Conservation (phyloP, 2,113 vertebrate genomes). For the Meleagris gallopavo region DNA sequence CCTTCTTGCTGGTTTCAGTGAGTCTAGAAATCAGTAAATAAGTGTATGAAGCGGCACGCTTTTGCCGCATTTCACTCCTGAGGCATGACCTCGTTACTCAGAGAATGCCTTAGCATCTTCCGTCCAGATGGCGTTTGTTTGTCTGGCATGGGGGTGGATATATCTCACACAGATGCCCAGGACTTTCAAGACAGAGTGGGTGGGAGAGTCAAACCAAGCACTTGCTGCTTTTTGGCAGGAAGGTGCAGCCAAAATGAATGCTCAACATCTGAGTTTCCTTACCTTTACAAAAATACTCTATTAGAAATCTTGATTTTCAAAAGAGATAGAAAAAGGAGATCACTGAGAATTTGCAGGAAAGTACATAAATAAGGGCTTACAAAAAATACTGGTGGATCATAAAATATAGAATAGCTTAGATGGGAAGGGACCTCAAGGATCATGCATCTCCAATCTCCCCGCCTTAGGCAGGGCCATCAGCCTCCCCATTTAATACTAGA, state of each 20-base stretch:
- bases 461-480: too few species aligned
- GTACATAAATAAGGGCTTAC: not conserved
- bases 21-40: not conserved
- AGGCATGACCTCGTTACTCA: not conserved
- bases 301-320: not conserved
- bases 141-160: not conserved
- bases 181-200: not conserved
- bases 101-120: slow-evolving; percentile 16
- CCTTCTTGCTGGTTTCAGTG: not conserved
- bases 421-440: too few species aligned
- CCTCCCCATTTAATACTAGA: too few species aligned
- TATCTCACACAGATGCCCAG: not conserved
- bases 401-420: too few species aligned
- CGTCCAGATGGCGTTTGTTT: not conserved
- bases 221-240: not conserved
- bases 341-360: not conserved
- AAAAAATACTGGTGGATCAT: not conserved
- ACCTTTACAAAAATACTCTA: not conserved
- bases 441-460: too few species aligned
- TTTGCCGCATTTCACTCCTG: not conserved
- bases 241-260: not conserved
- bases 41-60: not conserved
- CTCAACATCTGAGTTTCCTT: not conserved
- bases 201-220: not conserved
- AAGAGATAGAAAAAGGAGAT: not conserved